Evolutionary conservation across 2,888 invertebrate species (phyloP).

Genomic region (Aporophyla nigra): DNA sequence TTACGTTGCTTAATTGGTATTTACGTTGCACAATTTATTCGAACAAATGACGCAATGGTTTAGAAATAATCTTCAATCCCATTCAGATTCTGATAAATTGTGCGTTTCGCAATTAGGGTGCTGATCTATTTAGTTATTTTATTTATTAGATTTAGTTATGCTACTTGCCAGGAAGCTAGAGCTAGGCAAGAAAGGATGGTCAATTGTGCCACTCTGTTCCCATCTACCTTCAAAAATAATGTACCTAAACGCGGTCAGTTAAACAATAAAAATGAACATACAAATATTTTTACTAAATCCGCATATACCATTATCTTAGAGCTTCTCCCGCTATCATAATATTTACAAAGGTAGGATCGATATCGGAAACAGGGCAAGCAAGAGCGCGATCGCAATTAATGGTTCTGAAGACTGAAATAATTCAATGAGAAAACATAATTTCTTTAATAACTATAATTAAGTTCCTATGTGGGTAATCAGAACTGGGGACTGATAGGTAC

Average conservation of each 20-base stretch:
- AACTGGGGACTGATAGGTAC: too few relatives aligned
- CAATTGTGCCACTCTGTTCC: not conserved
- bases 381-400: conserved; percentile 2
- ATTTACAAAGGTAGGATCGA: conserved; percentile 61
- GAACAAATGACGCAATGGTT: too few relatives aligned
- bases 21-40: too few relatives aligned
- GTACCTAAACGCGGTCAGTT: conserved; percentile 1
- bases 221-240: not conserved
- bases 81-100: too few relatives aligned
- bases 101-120: too few relatives aligned
- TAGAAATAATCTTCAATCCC: too few relatives aligned
- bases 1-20: too few relatives aligned
- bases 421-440: not conserved
- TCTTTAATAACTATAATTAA: not conserved
- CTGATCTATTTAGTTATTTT: not conserved
- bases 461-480: not conserved
- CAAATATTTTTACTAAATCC: conserved; percentile 29
- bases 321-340: conserved; percentile 62
- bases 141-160: not conserved
- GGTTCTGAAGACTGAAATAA: conserved; percentile 18
- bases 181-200: not conserved
- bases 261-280: conserved; percentile 31
- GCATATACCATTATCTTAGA: conserved; percentile 31
- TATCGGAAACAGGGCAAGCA: conserved; percentile 48
- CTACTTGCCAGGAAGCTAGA: not conserved